phyloP scores from a whole-genome alignment of 2,888 invertebrate genomes.

The Ophioninae sp. region DNA sequence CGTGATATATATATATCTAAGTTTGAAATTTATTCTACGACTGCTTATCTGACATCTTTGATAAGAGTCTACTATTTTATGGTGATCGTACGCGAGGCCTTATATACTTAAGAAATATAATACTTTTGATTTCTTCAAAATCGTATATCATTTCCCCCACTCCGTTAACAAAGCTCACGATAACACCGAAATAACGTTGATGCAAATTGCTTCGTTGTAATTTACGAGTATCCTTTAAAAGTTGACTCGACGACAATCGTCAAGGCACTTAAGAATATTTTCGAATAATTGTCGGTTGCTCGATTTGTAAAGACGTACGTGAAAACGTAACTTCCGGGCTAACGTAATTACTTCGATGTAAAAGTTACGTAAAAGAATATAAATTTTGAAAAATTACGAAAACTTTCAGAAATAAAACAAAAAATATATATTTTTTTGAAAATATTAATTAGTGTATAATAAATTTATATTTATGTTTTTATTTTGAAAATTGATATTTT shows the following conservation, averaged over 20 bases:
- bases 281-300: neutral
- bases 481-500: too few relatives aligned
- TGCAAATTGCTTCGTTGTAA: neutral
- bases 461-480: too few relatives aligned
- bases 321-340: neutral
- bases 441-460: too few relatives aligned
- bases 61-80: conserved; percentile 44
- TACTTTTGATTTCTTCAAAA: conserved; percentile 3
- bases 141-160: conserved; percentile 1
- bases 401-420: too few relatives aligned
- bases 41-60: conserved; percentile 12
- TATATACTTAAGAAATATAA: conserved; percentile 1
- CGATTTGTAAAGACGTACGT: neutral
- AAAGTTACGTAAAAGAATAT: too few relatives aligned
- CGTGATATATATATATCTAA: neutral
- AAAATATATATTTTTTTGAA: too few relatives aligned
- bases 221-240: neutral
- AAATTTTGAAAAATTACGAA: too few relatives aligned
- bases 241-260: neutral
- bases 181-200: conserved; percentile 1
- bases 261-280: neutral
- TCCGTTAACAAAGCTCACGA: neutral
- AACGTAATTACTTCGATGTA: neutral
- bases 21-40: conserved; percentile 5
- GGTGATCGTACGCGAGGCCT: conserved; percentile 7